Conservation (phyloP, 2,113 vertebrate species). For the Bambusicola thoracicus region DNA sequence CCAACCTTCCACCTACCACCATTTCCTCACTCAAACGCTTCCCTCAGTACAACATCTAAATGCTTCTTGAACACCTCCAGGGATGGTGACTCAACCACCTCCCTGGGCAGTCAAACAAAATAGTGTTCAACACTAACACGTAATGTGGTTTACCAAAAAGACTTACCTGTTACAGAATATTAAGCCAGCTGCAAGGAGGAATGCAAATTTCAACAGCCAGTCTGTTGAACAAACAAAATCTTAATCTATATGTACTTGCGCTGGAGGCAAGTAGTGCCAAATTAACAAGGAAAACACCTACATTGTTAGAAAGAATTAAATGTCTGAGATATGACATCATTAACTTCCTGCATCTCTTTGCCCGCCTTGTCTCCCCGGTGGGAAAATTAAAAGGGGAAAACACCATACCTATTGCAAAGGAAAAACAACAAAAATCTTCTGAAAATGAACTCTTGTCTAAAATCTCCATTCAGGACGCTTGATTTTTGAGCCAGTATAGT, state of each 20-base stretch:
- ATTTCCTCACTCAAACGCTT: no score
- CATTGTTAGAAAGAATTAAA: not conserved
- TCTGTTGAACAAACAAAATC: not conserved
- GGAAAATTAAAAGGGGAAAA: not conserved
- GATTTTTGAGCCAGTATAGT: not conserved
- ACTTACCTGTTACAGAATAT: not conserved
- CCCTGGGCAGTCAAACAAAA: not conserved
- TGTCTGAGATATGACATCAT: not conserved
- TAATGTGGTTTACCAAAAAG: not conserved
- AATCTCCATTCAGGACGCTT: not conserved
- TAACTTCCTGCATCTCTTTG: not conserved
- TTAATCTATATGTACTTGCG: not conserved
- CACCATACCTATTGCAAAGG: not conserved
- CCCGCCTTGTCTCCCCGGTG: not conserved
- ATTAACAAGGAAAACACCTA: not conserved
- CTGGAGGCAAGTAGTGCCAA: not conserved
- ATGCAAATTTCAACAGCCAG: constrained; percentile 29
- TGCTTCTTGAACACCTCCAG: no score
- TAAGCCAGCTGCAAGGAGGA: not conserved
- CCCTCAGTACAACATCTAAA: no score
- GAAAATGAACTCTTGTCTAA: not conserved
- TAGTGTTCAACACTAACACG: not conserved
- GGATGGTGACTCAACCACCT: no score
- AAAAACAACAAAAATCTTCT: not conserved
- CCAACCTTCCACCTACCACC: no score